Conservation (phyloP, 2,888 invertebrate species). For the Amblyteles armatorius region DNA sequence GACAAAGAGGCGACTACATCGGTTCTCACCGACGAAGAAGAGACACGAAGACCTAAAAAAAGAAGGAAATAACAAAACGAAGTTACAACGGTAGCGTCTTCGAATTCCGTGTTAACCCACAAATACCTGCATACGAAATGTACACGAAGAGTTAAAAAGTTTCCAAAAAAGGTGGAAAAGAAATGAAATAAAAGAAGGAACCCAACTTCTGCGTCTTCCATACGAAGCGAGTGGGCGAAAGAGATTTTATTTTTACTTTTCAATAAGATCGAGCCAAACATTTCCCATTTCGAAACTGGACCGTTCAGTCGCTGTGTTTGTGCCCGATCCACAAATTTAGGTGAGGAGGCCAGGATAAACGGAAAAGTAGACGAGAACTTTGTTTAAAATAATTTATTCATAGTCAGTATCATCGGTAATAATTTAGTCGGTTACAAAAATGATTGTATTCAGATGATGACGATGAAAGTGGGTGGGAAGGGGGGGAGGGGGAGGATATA, state of each 20-base stretch:
- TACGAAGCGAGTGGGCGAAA: neutral
- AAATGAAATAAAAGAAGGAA: neutral
- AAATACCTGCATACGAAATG: slow-evolving; percentile 43
- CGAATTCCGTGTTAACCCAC: slow-evolving; percentile 48
- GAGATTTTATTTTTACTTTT: slow-evolving; percentile 3
- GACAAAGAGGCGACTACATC: slow-evolving; percentile 4
- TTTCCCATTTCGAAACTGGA: neutral
- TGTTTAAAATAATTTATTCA: slow-evolving; percentile 59
- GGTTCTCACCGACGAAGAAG: neutral
- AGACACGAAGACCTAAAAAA: neutral
- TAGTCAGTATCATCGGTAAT: slow-evolving; percentile 35
- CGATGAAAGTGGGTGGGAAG: slow-evolving; percentile 26
- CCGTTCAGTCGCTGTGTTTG: too few species aligned
- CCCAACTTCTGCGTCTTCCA: neutral
- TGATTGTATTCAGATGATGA: slow-evolving; percentile 42
- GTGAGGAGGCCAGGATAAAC: neutral
- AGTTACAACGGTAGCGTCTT: slow-evolving; percentile 4
- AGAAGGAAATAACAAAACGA: slow-evolving; percentile 4
- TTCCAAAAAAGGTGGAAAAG: neutral
- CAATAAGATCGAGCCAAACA: neutral
- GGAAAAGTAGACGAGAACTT: slow-evolving; percentile 8
- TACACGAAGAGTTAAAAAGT: neutral
- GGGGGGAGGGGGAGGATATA: neutral
- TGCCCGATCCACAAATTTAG: too few species aligned
- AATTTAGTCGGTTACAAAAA: slow-evolving; percentile 47